These are phyloP conservation scores for Melanotaenia nigrans DNA, from an alignment of 2,797 vertebrate genomes.

Conservation along the genomic window DNA sequence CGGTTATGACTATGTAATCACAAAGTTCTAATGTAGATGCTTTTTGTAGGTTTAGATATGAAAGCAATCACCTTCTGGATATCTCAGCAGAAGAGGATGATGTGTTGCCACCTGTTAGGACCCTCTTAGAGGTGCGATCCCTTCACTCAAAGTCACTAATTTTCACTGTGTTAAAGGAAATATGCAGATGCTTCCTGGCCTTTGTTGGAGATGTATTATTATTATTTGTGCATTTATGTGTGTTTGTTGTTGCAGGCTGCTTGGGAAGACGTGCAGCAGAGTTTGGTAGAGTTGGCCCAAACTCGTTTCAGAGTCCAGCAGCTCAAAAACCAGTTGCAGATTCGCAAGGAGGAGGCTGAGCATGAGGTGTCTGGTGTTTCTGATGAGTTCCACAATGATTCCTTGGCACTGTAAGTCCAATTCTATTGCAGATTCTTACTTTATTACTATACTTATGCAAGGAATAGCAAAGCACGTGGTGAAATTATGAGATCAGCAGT, in stretches of 20 bases:
- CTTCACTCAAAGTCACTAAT: constrained; percentile 5
- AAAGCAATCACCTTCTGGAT: constrained; percentile 77
- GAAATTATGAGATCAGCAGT: not conserved
- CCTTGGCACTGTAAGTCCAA: constrained; percentile 61
- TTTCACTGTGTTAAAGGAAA: not conserved
- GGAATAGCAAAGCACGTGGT: not conserved
- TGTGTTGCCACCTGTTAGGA: constrained; percentile 78
- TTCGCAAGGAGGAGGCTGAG: constrained; percentile 62
- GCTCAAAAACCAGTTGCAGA: constrained; percentile 66
- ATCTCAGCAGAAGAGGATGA: constrained; percentile 69
- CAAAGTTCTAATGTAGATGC: not conserved
- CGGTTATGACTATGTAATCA: not conserved
- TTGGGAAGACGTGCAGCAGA: constrained; percentile 82
- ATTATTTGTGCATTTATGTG: constrained; percentile 5
- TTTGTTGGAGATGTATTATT: not conserved
- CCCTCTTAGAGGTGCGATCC: constrained; percentile 79
- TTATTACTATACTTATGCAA: not conserved
- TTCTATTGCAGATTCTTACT: not conserved
- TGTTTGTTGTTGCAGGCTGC: constrained; percentile 71
- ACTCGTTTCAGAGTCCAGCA: constrained; percentile 66
- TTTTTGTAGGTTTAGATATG: constrained; percentile 77
- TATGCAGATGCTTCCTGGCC: not conserved
- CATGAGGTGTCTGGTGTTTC: constrained; percentile 57
- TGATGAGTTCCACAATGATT: constrained; percentile 54
- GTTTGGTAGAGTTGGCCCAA: constrained; percentile 72